phyloP scores from a whole-genome alignment of 2,797 vertebrate genomes.

The Micrastur ruficollis region DNA sequence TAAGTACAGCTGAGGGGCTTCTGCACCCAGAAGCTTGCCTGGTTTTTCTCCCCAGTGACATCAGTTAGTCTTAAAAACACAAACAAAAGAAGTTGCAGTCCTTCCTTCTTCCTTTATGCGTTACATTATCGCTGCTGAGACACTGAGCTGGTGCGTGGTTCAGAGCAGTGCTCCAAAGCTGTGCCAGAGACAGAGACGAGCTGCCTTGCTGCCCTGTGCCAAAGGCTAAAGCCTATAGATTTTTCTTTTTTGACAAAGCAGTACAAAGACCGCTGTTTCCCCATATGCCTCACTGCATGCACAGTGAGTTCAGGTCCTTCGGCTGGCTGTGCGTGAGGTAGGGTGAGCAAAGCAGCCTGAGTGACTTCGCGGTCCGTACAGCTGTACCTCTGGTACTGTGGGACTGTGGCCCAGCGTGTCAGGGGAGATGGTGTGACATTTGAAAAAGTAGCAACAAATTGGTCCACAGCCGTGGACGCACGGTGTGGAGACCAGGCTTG shows the following conservation, averaged over 20 bases:
- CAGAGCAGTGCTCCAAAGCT: not conserved
- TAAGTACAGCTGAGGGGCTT: not conserved
- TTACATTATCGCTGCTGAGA: not conserved
- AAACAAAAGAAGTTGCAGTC: not conserved
- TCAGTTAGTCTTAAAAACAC: not conserved
- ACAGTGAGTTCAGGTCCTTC: not conserved
- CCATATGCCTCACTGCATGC: not conserved
- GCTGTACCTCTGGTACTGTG: accelerated
- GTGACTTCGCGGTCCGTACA: accelerated
- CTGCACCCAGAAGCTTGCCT: not conserved
- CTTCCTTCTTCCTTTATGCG: not conserved
- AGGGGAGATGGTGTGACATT: accelerated
- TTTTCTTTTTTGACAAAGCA: not conserved
- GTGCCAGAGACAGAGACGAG: not conserved
- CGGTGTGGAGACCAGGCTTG: accelerated
- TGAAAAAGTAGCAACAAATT: not conserved
- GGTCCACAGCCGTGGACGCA: not conserved
- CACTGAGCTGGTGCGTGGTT: not conserved
- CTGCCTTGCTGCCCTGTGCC: not conserved
- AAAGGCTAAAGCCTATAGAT: not conserved
- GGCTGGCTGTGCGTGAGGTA: accelerated
- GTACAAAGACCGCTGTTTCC: not conserved
- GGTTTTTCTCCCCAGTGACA: accelerated
- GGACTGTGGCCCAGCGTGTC: accelerated
- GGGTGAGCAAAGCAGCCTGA: not conserved